Percentiles rank a stretch among this genome's conserved stretches.
Evolutionary conservation across 2,888 invertebrate genomes (phyloP).

Genomic region (Neoitamus cyanurus): DNA sequence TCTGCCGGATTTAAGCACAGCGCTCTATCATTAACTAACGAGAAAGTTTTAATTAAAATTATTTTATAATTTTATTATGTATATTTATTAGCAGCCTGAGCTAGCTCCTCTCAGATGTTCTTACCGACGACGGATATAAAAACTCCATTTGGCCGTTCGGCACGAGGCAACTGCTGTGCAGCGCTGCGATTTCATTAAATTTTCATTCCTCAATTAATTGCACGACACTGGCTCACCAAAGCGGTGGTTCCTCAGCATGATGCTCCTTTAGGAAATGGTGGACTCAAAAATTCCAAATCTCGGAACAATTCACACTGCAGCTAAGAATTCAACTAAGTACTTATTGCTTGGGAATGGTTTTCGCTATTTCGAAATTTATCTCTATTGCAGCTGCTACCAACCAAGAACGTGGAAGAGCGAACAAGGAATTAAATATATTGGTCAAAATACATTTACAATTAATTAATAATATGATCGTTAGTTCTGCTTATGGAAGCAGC

Average conservation of each 20-base stretch:
- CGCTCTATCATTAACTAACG: constrained; percentile 33
- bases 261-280: background rate
- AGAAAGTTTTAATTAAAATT: constrained; percentile 38
- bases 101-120: background rate
- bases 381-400: no score
- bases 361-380: background rate
- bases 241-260: background rate
- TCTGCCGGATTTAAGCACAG: constrained; percentile 9
- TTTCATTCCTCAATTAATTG: background rate
- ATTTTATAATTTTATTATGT: constrained; percentile 29
- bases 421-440: no score
- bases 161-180: background rate
- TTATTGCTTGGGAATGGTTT: background rate
- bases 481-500: no score
- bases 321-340: background rate
- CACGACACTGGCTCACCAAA: background rate
- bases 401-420: no score
- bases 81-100: background rate
- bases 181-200: background rate
- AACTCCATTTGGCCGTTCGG: background rate
- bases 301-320: background rate
- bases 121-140: background rate
- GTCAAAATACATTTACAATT: no score
- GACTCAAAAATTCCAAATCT: background rate
- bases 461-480: no score